Conservation (phyloP, 2,888 invertebrate genomes). For the Polylopha cassiicola region DNA sequence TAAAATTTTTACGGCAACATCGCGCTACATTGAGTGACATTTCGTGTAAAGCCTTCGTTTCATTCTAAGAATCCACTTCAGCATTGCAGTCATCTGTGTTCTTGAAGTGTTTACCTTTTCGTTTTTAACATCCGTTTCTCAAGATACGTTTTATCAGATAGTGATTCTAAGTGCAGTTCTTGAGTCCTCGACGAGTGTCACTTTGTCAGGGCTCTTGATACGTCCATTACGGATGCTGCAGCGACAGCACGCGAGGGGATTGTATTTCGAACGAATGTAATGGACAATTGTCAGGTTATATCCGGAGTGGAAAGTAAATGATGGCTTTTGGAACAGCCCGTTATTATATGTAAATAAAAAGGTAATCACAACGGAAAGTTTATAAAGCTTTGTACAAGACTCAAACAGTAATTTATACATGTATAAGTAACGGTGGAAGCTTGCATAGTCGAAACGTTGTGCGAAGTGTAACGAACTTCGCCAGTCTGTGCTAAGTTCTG, state of each 20-base stretch:
- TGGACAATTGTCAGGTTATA: constrained; percentile 4
- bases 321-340: constrained; percentile 6
- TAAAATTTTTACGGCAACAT: constrained; percentile 3
- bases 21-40: constrained; percentile 11
- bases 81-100: constrained; percentile 9
- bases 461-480: constrained; percentile 13
- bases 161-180: neutral
- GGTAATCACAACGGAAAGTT: too few species aligned
- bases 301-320: neutral
- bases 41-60: constrained; percentile 9
- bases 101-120: neutral
- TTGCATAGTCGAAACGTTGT: too few species aligned
- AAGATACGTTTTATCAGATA: constrained; percentile 1
- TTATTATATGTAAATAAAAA: too few species aligned
- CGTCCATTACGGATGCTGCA: constrained; percentile 9
- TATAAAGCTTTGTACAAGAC: too few species aligned
- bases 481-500: constrained; percentile 12
- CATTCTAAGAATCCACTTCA: constrained; percentile 6
- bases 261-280: constrained; percentile 7
- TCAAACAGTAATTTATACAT: too few species aligned
- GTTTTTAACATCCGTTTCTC: constrained; percentile 2
- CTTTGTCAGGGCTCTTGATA: constrained; percentile 5
- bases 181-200: constrained; percentile 8
- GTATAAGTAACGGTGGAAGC: too few species aligned
- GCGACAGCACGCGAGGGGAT: neutral